phyloP scores from a whole-genome alignment of 2,888 invertebrate genomes.

The Microctonus hyperodae region DNA sequence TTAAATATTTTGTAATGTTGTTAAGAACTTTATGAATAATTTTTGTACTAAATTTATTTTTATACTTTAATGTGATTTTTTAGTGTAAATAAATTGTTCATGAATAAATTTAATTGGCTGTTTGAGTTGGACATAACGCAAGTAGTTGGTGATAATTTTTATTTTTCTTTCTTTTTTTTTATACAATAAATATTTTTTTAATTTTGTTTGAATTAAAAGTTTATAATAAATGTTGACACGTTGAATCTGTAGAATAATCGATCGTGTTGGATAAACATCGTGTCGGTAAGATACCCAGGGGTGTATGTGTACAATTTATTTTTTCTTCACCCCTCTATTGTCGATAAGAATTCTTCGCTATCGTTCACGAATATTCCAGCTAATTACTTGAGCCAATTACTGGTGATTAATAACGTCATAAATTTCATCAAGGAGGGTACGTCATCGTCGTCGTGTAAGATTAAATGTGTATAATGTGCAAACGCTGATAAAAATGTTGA shows the following conservation, averaged over 20 bases:
- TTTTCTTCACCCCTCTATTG: background rate
- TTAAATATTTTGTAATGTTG: too few relatives aligned
- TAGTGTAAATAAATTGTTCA: too few relatives aligned
- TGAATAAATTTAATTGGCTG: too few relatives aligned
- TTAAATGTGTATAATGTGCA: background rate
- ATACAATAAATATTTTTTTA: too few relatives aligned
- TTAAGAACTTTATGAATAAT: too few relatives aligned
- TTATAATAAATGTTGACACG: too few relatives aligned
- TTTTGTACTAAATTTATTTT: too few relatives aligned
- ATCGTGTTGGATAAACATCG: background rate
- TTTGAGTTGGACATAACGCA: too few relatives aligned
- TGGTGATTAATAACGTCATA: conserved; percentile 1
- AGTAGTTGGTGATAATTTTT: too few relatives aligned
- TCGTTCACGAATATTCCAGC: background rate
- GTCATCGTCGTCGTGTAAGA: background rate
- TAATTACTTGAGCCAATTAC: background rate
- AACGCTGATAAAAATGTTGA: background rate
- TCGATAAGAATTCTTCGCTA: background rate
- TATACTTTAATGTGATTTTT: too few relatives aligned
- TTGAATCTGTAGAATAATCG: background rate
- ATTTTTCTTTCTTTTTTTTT: too few relatives aligned
- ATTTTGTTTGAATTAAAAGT: too few relatives aligned
- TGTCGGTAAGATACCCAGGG: background rate
- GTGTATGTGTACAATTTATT: background rate
- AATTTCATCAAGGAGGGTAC: background rate